Base-by-base conservation (phyloP, 2,113 vertebrate species). In the Nipponia nippon region DNA sequence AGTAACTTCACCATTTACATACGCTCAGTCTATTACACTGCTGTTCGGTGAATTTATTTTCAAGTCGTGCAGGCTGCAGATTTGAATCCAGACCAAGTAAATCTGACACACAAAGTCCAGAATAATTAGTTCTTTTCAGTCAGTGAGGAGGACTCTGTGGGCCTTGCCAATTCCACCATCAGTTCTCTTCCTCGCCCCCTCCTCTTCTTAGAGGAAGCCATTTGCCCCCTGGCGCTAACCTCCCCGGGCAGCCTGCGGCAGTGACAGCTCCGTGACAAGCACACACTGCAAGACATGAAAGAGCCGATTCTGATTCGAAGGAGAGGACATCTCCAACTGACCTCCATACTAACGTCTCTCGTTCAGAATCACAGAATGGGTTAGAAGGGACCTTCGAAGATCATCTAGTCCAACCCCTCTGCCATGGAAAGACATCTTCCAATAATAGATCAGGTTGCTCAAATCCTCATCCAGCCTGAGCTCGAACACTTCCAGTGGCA, bases 221-320 rank as follows among this genome's bases (percentile, higher is more conserved):
- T 63, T 61, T 69, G n/a, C 15, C 38, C 71, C 52, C 49, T 85
- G 84, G 40, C 25, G 86, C 30, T 16, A 83, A 69, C n/a, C 30
- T 70, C 34, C 67, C 30, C 4, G 6, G 19, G 16, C n/a, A 77
- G 40, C 36, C 46, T 29, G 13, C 1, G 1, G 18, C 69, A 89
- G 30, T 8, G 53, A 70, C 42, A 81, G 17, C 47, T 19, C 75
- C 1, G 5, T 83, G 46, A 77, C 36, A 90, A 59, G 66, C 12
- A 70, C 3, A 4, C 13, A 38, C 13, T 8, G 3, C 6, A 78
- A 91, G 26, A 72, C 20, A 27, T 7, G 8, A 63, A 91, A 75
- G 0, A 11, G 49, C 2, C 4, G 2, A 19, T 83, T 82, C 44
- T 23, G 15, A 66, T 72, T 47, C 0, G 0, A 87, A 80, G 25